These are phyloP conservation scores for Micronycteris hirsuta DNA, from an alignment of 2,113 vertebrate species.

Conservation along the genomic window DNA sequence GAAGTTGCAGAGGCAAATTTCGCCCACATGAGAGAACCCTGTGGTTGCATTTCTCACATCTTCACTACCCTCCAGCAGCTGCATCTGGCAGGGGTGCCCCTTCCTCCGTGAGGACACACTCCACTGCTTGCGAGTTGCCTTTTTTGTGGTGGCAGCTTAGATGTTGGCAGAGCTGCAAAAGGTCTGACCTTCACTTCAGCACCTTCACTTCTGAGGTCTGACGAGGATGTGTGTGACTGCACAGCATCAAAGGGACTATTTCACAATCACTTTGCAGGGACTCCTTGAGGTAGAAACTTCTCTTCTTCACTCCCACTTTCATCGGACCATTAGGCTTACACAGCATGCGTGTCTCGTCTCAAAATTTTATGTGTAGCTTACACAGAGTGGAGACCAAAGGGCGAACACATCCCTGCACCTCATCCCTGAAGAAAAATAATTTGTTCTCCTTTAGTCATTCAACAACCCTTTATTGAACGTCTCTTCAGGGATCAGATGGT, in stretches of 20 bases:
- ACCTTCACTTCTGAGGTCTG: not conserved
- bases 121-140: not conserved
- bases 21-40: not conserved
- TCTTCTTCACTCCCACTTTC: not conserved
- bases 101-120: fast-evolving
- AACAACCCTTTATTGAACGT: not conserved
- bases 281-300: not conserved
- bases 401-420: not conserved
- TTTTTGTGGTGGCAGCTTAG: not conserved
- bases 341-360: not conserved
- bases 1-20: not conserved
- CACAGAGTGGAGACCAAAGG: not conserved
- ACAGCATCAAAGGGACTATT: not conserved
- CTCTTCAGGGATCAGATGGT: not conserved
- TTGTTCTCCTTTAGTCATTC: not conserved
- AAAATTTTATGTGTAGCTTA: not conserved
- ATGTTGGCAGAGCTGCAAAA: too few species aligned
- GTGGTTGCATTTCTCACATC: fast-evolving
- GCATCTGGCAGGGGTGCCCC: not conserved
- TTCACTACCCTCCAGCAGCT: not conserved
- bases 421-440: not conserved
- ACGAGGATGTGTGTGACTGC: not conserved
- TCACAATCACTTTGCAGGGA: fast-evolving
- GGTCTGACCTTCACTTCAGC: too few species aligned
- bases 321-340: not conserved